These are phyloP conservation scores for Petrophora chlorosata DNA, from an alignment of 2,888 invertebrate species.

Conservation along the genomic window DNA sequence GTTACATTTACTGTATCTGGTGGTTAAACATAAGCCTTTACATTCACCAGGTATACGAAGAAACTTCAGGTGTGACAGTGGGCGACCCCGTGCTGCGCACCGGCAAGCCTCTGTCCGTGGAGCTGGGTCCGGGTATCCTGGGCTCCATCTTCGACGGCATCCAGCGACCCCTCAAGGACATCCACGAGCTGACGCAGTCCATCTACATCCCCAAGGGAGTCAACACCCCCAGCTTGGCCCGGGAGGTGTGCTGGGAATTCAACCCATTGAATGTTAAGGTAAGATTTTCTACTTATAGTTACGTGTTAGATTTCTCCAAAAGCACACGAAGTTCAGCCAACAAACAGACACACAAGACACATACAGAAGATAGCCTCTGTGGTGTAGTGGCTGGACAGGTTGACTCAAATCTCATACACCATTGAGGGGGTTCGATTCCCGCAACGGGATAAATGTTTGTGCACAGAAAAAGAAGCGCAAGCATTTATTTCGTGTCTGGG, in stretches of 20 bases:
- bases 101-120: slow-evolving; percentile 99
- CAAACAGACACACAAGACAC: too few species aligned
- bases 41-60: slow-evolving; percentile 91
- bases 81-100: slow-evolving; percentile 99
- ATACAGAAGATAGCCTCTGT: too few species aligned
- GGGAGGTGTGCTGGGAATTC: slow-evolving; percentile 95
- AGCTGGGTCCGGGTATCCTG: slow-evolving; percentile 99
- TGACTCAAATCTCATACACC: too few species aligned
- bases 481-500: too few species aligned
- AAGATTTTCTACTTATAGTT: too few species aligned
- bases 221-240: slow-evolving; percentile 95
- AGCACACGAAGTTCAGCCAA: too few species aligned
- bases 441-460: too few species aligned
- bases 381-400: too few species aligned
- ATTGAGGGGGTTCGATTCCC: too few species aligned
- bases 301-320: too few species aligned
- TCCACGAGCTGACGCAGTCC: slow-evolving; percentile 22
- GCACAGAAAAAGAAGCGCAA: too few species aligned
- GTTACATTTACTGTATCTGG: too few species aligned
- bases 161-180: slow-evolving; percentile 26
- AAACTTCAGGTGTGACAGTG: slow-evolving; percentile 99
- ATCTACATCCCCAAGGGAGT: slow-evolving; percentile 99
- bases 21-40: neutral
- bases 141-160: slow-evolving; percentile 99
- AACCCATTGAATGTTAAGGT: slow-evolving; percentile 92